Evolutionary conservation across 1,140 invertebrate species (phyloP).

Genomic region (Calycopis cecrops): DNA sequence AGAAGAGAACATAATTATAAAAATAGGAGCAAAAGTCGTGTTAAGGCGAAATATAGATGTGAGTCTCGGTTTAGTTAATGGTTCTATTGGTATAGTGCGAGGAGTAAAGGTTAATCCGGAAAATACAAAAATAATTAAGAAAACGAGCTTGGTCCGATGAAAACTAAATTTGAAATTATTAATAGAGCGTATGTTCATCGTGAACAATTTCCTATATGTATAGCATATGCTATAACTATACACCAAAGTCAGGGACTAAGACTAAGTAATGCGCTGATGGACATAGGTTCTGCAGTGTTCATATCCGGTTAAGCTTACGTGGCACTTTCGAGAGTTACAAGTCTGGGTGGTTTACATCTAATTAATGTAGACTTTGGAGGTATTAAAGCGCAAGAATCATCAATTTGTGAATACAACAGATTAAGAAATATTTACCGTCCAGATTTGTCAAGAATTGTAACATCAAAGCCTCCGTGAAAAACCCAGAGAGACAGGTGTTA

Average conservation of each 20-base stretch:
- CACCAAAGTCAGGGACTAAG: constrained; percentile 16
- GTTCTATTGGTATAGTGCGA: constrained; percentile 24
- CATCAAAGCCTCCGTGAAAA: no score
- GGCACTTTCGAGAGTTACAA: no score
- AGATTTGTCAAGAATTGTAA: no score
- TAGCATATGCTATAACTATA: constrained; percentile 18
- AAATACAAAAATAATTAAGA: constrained; percentile 19
- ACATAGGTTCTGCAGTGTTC: no score
- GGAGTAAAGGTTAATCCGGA: constrained; percentile 17
- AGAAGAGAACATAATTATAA: constrained; percentile 29
- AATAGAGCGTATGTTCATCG: constrained; percentile 18
- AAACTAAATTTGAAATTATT: constrained; percentile 27
- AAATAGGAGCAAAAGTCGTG: constrained; percentile 31
- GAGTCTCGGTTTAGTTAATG: constrained; percentile 29
- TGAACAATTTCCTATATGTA: constrained; percentile 18
- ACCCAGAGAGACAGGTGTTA: no score
- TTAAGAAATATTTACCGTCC: no score
- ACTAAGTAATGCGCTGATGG: no score
- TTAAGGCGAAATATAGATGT: constrained; percentile 28
- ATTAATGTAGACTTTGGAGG: no score
- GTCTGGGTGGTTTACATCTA: no score
- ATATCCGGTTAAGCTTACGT: no score
- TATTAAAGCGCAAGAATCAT: no score
- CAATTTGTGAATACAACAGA: no score
- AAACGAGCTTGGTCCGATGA: constrained; percentile 14